These are phyloP conservation scores for Aphelenchoides besseyi DNA, from an alignment of 1,140 invertebrate genomes.

Conservation along the genomic window DNA sequence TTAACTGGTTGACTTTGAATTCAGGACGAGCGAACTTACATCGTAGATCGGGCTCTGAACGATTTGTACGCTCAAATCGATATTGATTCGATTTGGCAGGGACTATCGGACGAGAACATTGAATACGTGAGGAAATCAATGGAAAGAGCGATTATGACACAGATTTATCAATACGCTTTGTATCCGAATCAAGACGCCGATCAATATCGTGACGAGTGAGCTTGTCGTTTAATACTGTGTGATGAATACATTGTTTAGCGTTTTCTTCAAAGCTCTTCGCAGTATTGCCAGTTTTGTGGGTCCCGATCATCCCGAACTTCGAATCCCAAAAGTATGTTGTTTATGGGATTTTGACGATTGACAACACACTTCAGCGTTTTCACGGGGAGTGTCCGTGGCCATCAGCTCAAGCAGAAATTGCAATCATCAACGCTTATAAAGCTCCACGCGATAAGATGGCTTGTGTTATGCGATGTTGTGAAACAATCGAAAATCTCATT, in stretches of 20 bases:
- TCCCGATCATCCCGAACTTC: constrained; percentile 46
- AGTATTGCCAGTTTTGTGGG: constrained; percentile 36
- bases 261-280: constrained; percentile 49
- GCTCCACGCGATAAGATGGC: constrained; percentile 89
- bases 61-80: constrained; percentile 70
- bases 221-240: constrained; percentile 51
- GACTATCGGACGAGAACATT: constrained; percentile 76
- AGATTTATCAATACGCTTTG: constrained; percentile 84
- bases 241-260: constrained; percentile 36
- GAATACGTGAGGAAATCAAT: constrained; percentile 68
- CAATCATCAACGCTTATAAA: constrained; percentile 85
- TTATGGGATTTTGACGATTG: background rate
- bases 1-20: no score
- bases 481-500: constrained; percentile 79
- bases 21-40: constrained; percentile 64
- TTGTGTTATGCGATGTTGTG: constrained; percentile 79
- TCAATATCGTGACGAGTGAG: constrained; percentile 81
- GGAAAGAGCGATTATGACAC: constrained; percentile 72
- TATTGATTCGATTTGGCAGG: constrained; percentile 72
- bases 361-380: constrained; percentile 67
- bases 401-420: constrained; percentile 89
- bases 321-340: constrained; percentile 51
- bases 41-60: constrained; percentile 70
- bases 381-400: constrained; percentile 90
- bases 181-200: constrained; percentile 96